A percentile compares a stretch with the other conserved stretches of the same genome.
These are phyloP conservation scores for Priocnemis perturbator DNA, from an alignment of 2,888 invertebrate species.

Conservation along the genomic window DNA sequence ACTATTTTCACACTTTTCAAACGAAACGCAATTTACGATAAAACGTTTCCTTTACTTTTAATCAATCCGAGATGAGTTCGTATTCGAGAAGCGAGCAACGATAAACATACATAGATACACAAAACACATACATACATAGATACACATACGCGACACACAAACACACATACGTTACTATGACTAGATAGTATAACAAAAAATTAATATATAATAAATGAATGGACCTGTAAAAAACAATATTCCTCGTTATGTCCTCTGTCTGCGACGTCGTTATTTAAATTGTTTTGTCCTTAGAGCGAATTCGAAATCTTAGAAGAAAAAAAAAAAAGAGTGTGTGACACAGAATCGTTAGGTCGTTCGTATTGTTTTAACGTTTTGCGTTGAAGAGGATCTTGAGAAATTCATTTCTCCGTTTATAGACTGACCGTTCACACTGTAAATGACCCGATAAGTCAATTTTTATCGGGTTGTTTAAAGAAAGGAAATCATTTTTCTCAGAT, in stretches of 20 bases:
- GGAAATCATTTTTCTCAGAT: too few species aligned
- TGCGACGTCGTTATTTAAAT: not conserved
- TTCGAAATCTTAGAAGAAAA: not conserved
- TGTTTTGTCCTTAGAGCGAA: not conserved
- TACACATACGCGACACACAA: conserved; percentile 24
- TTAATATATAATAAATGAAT: conserved; percentile 72
- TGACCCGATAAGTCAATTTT: conserved; percentile 15
- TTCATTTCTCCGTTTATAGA: not conserved
- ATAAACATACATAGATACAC: conserved; percentile 21
- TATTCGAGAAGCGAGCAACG: conserved; percentile 67
- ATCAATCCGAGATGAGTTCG: conserved; percentile 49
- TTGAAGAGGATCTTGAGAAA: not conserved
- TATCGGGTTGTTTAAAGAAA: conserved; percentile 5
- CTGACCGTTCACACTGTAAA: conserved; percentile 18
- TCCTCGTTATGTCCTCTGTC: conserved; percentile 21
- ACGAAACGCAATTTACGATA: not conserved
- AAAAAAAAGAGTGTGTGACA: too few species aligned
- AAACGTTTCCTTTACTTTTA: conserved; percentile 29
- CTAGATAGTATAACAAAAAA: conserved; percentile 70
- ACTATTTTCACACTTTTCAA: conserved; percentile 24
- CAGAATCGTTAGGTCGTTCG: not conserved
- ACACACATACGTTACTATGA: conserved; percentile 57
- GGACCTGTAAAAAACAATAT: conserved; percentile 55
- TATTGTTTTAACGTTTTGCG: not conserved
- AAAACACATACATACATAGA: too few species aligned